Base-by-base conservation (phyloP, 2,888 invertebrate genomes). In the Barypeithes pellucidus region DNA sequence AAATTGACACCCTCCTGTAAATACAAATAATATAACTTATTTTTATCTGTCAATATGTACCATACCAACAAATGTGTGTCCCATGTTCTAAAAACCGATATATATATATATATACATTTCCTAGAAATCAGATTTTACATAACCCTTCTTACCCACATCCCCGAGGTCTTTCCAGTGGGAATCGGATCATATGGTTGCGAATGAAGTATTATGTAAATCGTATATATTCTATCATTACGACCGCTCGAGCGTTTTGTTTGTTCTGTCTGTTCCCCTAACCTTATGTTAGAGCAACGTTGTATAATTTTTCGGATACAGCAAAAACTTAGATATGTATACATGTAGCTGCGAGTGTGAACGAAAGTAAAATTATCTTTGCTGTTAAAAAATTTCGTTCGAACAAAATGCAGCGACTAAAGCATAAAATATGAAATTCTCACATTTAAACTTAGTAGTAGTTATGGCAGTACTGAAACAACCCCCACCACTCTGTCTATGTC, bases 201-300 rank as follows among this genome's bases (percentile, higher is more conserved):
- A 63, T 78, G 76, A 76, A 77, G 79, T 81, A 82, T 81, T 84
- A 84, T 85, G 85, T 83, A 84, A 84, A 85, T 85, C 81, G 82
- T 84, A 84, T 85, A 83, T 85, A 84, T 83, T 83, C 84, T 84
- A 84, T 85, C 85, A 84, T 85, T 84, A 85, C 81, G 82, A 80
- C 80, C 84, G 83, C 82, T 83, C 82, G 83, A 83, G 83, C 84
- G 82, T 82, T 82, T 77, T 85, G 84, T 84, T 84, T 84, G 83
- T 80, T 82, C 80, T 81, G 69, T 67, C 66, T 73, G 43, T 45
- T 63, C 54, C 45, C 63, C 62, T 66, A 70, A 72, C 73, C 71
- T 60, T 47, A 67, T 11, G 65, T 59, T 73, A 39, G 18, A 9
- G 41, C 69, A 7, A 9, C 33, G 66, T 45, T 63, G 66, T 39